Percentiles rank a stretch among this genome's conserved stretches.
Conservation (phyloP, 2,113 vertebrate species). For the Laticauda laticaudata region DNA sequence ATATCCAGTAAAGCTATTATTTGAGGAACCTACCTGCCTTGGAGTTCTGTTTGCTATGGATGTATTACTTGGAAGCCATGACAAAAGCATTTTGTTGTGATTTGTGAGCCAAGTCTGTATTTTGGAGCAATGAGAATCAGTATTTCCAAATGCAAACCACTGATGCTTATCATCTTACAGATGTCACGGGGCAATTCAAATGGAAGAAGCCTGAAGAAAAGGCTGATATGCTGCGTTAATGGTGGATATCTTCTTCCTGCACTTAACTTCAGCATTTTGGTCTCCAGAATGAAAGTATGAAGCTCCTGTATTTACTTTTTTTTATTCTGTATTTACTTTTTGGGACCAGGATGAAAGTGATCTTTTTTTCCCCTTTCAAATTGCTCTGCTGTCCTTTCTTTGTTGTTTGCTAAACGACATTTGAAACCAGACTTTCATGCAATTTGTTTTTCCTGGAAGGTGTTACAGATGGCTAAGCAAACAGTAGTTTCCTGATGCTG, state of each 20-base stretch:
- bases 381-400: slow-evolving; percentile 6
- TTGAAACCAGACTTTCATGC: neutral
- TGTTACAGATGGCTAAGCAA: accelerated
- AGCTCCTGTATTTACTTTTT: neutral
- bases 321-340: neutral
- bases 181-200: neutral
- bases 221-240: no score
- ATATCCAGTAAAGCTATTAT: no score
- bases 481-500: neutral
- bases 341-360: neutral
- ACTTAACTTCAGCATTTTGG: neutral
- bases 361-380: neutral
- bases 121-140: neutral
- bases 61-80: no score
- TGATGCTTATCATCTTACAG: neutral
- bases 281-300: slow-evolving; percentile 14
- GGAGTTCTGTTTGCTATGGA: no score
- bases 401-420: slow-evolving; percentile 12
- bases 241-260: neutral
- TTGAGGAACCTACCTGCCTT: no score
- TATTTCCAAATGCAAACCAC: neutral
- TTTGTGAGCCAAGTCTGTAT: neutral
- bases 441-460: neutral
- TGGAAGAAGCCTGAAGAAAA: neutral
- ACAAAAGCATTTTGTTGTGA: neutral